These are phyloP conservation scores for Chinchilla lanigera DNA, from an alignment of 2,113 vertebrate genomes.

Conservation along the genomic window DNA sequence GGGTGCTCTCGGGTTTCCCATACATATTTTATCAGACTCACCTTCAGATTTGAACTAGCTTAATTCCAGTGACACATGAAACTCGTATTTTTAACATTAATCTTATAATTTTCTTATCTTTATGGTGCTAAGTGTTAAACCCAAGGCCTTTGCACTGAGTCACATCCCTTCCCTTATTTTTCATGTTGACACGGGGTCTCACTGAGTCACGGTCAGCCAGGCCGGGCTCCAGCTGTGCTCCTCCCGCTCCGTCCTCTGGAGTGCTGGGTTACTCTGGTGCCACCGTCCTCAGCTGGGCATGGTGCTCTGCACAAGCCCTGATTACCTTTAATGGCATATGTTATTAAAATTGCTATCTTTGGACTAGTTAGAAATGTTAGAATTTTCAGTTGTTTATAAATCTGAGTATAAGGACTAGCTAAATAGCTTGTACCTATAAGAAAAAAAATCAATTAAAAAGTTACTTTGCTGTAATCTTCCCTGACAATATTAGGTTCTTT, in stretches of 20 bases:
- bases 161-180: not conserved
- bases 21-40: not conserved
- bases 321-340: not conserved
- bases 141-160: not conserved
- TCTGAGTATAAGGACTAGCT: not conserved
- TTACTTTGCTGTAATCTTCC: too few species aligned
- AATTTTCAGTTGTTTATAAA: conserved; percentile 30
- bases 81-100: not conserved
- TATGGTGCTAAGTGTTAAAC: not conserved
- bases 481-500: too few species aligned
- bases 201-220: not conserved
- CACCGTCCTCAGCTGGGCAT: too few species aligned
- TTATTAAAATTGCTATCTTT: not conserved
- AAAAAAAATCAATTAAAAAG: not conserved
- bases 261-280: not conserved
- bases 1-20: not conserved
- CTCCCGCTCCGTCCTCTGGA: not conserved
- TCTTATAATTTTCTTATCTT: not conserved
- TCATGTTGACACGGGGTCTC: not conserved
- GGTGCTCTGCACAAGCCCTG: not conserved
- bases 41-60: not conserved
- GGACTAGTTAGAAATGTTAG: conserved; percentile 17
- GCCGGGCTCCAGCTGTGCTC: not conserved
- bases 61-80: not conserved
- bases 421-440: not conserved